Evolutionary conservation across 1,140 invertebrate species (phyloP), one percentile per base, ranked within the genome.

Genomic region (Octopus bimaculoides): DNA sequence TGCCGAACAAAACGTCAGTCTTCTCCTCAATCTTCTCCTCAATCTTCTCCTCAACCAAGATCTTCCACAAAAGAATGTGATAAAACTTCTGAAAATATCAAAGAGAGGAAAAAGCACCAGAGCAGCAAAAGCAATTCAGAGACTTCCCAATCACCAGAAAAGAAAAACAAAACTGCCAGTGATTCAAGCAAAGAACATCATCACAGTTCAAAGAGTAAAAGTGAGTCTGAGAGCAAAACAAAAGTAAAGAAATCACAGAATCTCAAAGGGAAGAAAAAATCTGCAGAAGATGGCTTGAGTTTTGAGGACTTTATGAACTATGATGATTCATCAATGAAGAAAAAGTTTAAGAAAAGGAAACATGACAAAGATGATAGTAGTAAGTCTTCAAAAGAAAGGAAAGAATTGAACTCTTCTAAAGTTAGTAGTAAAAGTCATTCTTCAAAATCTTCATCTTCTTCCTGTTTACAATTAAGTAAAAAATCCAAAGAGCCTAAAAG

Each of bases 21-120:
- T 41, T 41, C 26, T 41, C 26, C 26, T 41, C 26, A 41, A 41
- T 41, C 26, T 41, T 41, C 26, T 41, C 26, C 26, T 41, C 26
- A 41, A 41, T 41, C 26, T 41, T 41, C 26, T 41, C 26, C 26
- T 41, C 26, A 41, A 41, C 26, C 26, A 41, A 41, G 26, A 41
- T 52, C 54, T 52, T 52, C 53, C 41, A 17, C 66, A 77, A 77
- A 80, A 77, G 14, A 54, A 55, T 52, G 77, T 80, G 53, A 79
- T 80, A 55, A 77, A 5, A 52, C 82, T 80, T 53, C 78, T 83
- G 61, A 80, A 79, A 77, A 61, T 61, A 71, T 73, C 26, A 20
- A 74, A 79, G n/a, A 78, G 74, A 74, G 75, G 41, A 77, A 52
- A 80, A 20, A 52, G 14, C 77, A 41, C 66, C 17, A 69, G 78